phyloP scores from a whole-genome alignment of 2,797 vertebrate genomes.

The Sebastes diaconus region DNA sequence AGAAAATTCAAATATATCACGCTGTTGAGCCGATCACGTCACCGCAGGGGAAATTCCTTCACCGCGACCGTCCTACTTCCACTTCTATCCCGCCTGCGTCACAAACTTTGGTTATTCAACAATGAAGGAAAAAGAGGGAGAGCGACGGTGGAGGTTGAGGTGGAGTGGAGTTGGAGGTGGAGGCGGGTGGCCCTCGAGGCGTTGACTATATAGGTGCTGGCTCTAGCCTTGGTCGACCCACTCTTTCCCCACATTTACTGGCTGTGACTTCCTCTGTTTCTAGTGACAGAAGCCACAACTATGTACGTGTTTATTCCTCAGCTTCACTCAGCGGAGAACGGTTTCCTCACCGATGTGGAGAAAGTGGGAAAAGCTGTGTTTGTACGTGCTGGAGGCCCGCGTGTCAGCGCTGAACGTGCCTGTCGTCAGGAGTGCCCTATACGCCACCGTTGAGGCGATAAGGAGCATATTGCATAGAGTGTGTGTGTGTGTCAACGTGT shows the following conservation, averaged over 20 bases:
- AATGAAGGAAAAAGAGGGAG: not conserved
- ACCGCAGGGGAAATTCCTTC: too few relatives aligned
- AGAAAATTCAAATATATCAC: too few relatives aligned
- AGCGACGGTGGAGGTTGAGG: not conserved
- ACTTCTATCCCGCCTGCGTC: not conserved
- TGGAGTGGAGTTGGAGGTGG: not conserved
- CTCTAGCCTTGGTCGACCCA: slow-evolving; percentile 15
- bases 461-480: not conserved
- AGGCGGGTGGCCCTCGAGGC: not conserved
- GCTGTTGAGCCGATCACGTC: too few relatives aligned
- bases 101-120: slow-evolving; percentile 7
- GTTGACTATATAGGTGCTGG: slow-evolving; percentile 28
- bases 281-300: slow-evolving; percentile 67
- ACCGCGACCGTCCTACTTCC: not conserved
- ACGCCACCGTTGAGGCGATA: not conserved
- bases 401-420: not conserved
- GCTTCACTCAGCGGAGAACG: slow-evolving; percentile 41
- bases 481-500: not conserved
- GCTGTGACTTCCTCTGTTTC: slow-evolving; percentile 68
- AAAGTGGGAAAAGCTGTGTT: slow-evolving; percentile 36
- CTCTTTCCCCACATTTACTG: slow-evolving; percentile 54
- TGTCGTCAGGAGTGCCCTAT: not conserved
- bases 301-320: slow-evolving; percentile 61
- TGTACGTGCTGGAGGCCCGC: not conserved
- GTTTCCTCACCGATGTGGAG: slow-evolving; percentile 21